Percentiles rank a stretch among this genome's conserved stretches.
Conservation (phyloP, 2,113 vertebrate genomes). For the Numenius arquata region DNA sequence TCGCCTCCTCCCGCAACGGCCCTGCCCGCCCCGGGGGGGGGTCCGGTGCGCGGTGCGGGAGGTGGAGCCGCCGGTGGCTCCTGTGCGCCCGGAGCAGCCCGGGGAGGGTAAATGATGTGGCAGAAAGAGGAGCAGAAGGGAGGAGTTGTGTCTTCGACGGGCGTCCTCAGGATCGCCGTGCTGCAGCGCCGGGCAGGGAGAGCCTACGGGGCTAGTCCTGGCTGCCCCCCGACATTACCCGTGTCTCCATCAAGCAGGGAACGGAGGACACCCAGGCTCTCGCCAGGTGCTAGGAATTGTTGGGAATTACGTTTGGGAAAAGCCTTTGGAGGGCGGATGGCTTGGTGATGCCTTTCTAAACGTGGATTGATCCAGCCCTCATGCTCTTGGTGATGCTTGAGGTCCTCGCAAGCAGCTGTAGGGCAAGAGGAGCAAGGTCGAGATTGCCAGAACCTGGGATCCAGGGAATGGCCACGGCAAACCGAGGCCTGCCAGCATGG, state of each 20-base stretch:
- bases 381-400: background rate
- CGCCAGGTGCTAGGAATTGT: background rate
- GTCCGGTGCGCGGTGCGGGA: background rate
- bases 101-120: background rate
- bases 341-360: background rate
- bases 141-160: background rate
- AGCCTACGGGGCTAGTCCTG: background rate
- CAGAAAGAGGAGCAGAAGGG: slow-evolving; percentile 6
- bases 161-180: background rate
- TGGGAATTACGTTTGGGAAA: background rate
- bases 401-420: background rate
- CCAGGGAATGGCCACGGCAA: background rate
- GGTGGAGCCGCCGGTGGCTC: background rate
- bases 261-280: background rate
- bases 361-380: background rate
- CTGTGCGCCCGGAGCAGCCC: background rate
- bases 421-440: background rate
- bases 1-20: background rate
- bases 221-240: background rate
- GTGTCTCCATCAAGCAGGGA: background rate
- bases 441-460: background rate
- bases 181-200: background rate
- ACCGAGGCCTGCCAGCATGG: background rate
- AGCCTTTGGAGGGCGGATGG: background rate
- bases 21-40: background rate